Evolutionary conservation across 2,113 vertebrate species (phyloP).

Genomic region (Entosphenus tridentatus): DNA sequence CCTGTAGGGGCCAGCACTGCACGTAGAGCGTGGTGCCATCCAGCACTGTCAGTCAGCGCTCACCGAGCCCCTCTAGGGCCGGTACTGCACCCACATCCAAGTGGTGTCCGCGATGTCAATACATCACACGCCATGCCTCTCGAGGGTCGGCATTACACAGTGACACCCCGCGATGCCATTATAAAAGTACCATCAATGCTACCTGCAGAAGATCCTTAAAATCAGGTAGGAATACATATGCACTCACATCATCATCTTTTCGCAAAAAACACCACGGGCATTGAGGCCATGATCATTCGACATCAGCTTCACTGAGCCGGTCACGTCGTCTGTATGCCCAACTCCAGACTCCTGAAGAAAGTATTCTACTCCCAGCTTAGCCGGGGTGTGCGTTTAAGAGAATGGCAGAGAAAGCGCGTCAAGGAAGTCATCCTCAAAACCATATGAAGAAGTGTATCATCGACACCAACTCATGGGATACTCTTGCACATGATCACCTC

Average conservation of each 20-base stretch:
- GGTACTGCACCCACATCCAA: no score
- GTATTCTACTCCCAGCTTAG: not conserved
- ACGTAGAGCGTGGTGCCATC: no score
- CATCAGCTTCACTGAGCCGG: not conserved
- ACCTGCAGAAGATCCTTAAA: not conserved
- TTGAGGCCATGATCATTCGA: not conserved
- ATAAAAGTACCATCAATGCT: not conserved
- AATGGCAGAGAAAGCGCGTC: not conserved
- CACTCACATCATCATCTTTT: not conserved
- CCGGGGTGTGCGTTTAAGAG: not conserved
- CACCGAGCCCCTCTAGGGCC: no score
- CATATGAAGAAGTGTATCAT: not conserved
- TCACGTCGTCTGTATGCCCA: not conserved
- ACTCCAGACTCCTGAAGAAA: conserved; percentile 3
- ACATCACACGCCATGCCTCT: not conserved
- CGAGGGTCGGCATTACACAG: not conserved
- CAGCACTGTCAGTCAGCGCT: no score
- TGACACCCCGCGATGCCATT: not conserved
- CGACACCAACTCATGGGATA: not conserved
- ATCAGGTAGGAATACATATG: not conserved
- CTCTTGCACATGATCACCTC: not conserved
- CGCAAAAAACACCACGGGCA: not conserved
- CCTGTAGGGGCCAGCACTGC: no score
- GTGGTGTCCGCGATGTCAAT: no score
- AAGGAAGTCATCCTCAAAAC: not conserved